Evolutionary conservation across 1,140 invertebrate genomes (phyloP).

Genomic region (Diploscapter pachys): DNA sequence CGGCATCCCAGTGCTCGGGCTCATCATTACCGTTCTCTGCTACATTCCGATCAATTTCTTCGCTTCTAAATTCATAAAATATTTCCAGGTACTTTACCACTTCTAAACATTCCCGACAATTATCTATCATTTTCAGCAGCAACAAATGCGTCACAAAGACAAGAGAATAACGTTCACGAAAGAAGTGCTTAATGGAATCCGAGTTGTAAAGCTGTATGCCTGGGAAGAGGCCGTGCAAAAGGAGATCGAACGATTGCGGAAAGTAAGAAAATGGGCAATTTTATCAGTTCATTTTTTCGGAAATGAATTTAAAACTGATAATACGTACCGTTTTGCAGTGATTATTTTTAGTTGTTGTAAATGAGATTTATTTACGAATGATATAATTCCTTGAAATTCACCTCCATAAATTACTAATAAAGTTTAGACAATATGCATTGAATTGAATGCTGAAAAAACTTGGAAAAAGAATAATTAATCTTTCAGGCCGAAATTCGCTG

Average conservation of each 20-base stretch:
- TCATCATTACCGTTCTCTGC: slow-evolving; percentile 1
- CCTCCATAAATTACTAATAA: background rate
- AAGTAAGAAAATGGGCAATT: too few species aligned
- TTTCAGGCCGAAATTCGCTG: too few species aligned
- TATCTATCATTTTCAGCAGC: background rate
- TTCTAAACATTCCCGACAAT: background rate
- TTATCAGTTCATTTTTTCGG: too few species aligned
- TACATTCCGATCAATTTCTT: slow-evolving; percentile 8
- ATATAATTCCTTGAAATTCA: background rate
- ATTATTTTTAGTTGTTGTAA: too few species aligned
- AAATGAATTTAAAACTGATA: too few species aligned
- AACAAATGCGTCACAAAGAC: slow-evolving; percentile 14
- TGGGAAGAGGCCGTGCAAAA: slow-evolving; percentile 12
- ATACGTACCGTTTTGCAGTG: too few species aligned
- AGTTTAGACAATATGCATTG: background rate
- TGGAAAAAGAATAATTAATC: too few species aligned
- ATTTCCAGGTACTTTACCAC: background rate
- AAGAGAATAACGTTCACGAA: slow-evolving; percentile 7
- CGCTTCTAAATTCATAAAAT: slow-evolving; percentile 4
- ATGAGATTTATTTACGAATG: too few species aligned
- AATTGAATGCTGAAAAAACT: slow-evolving; percentile 5
- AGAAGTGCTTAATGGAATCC: slow-evolving; percentile 2
- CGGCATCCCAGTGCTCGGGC: slow-evolving; percentile 3
- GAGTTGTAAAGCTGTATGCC: slow-evolving; percentile 12
- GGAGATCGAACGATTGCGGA: slow-evolving; percentile 3